These are phyloP conservation scores for Halictus ligatus DNA, from an alignment of 2,888 invertebrate genomes.

Conservation along the genomic window DNA sequence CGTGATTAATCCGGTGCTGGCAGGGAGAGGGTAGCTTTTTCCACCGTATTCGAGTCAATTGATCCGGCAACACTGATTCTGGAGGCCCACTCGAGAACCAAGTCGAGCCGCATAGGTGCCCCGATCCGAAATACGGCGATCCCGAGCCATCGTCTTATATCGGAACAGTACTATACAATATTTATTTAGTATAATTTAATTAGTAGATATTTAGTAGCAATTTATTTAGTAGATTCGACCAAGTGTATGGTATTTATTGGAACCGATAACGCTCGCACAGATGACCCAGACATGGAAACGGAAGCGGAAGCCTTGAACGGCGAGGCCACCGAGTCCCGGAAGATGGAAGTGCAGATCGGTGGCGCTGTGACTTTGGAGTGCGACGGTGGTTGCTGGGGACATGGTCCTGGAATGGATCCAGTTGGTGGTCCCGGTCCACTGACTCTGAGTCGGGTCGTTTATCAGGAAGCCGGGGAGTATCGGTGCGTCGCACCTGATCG, in stretches of 20 bases:
- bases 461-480: constrained; percentile 92
- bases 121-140: no score
- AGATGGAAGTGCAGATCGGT: constrained; percentile 93
- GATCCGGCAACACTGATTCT: no score
- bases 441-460: constrained; percentile 89
- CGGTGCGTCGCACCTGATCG: constrained; percentile 88
- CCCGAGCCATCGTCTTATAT: no score
- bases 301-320: constrained; percentile 82
- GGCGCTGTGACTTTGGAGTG: constrained; percentile 95
- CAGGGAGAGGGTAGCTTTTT: no score
- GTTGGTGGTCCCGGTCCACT: constrained; percentile 87
- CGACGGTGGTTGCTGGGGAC: constrained; percentile 85
- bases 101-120: no score
- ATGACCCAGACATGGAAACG: constrained; percentile 81
- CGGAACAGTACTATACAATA: no score
- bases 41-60: no score
- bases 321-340: constrained; percentile 85
- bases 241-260: background rate
- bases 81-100: no score
- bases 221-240: background rate
- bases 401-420: constrained; percentile 84
- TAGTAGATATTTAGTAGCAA: no score
- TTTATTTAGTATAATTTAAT: no score
- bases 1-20: no score
- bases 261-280: constrained; percentile 69